Conservation (phyloP, 2,888 invertebrate genomes). For the Nematopogon swammerdamellus region DNA sequence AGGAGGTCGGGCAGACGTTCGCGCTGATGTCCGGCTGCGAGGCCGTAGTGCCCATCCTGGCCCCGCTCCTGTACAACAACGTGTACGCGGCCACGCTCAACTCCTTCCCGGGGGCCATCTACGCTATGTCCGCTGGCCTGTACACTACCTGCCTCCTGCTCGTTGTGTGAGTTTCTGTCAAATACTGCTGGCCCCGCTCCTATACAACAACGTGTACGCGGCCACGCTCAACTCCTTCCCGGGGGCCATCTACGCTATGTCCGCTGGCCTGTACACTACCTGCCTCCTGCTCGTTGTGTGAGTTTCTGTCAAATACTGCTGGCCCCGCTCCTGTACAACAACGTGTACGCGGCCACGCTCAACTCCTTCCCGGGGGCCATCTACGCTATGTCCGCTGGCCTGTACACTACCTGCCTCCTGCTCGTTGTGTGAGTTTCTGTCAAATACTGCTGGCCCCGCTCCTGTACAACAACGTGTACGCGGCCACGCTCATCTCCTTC, state of each 20-base stretch:
- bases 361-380: slow-evolving; percentile 9
- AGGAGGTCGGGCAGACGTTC: slow-evolving; percentile 10
- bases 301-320: too few relatives aligned
- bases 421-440: slow-evolving; percentile 11
- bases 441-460: slow-evolving; percentile 25
- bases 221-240: slow-evolving; percentile 7
- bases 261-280: slow-evolving; percentile 7
- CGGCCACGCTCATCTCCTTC: slow-evolving; percentile 5
- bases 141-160: slow-evolving; percentile 8
- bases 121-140: slow-evolving; percentile 8
- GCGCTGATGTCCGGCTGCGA: slow-evolving; percentile 10
- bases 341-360: slow-evolving; percentile 8
- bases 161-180: slow-evolving; percentile 11
- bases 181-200: slow-evolving; percentile 23
- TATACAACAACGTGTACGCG: slow-evolving; percentile 10
- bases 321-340: slow-evolving; percentile 10
- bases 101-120: slow-evolving; percentile 10
- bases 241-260: slow-evolving; percentile 10
- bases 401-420: slow-evolving; percentile 8
- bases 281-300: slow-evolving; percentile 10
- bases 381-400: slow-evolving; percentile 9
- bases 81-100: slow-evolving; percentile 8
- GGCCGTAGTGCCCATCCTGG: slow-evolving; percentile 9
- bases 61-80: slow-evolving; percentile 9
- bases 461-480: slow-evolving; percentile 10